Percentiles rank a stretch among this genome's conserved stretches.
phyloP scores from a whole-genome alignment of 2,797 vertebrate genomes.

The Macroramphosus scolopax region DNA sequence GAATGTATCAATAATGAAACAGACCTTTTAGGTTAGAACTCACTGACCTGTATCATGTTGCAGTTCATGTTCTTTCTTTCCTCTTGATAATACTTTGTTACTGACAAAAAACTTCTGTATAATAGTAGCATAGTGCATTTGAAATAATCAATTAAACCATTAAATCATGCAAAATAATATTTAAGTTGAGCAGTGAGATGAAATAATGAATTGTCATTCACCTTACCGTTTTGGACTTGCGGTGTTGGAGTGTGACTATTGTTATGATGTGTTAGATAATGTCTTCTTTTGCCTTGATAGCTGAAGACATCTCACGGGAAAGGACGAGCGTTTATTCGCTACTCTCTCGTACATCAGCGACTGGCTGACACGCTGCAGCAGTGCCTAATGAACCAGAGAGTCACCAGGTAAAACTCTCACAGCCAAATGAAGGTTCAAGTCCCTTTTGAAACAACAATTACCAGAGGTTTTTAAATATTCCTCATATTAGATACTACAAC shows the following conservation, averaged over 20 bases:
- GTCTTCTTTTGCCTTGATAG: slow-evolving; percentile 63
- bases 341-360: slow-evolving; percentile 93
- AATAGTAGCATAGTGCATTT: no score
- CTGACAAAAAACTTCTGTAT: no score
- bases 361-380: slow-evolving; percentile 95
- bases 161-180: background rate
- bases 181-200: no score
- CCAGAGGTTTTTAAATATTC: background rate
- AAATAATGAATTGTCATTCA: background rate
- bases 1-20: no score
- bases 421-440: background rate
- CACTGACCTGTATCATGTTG: no score
- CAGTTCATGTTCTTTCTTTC: no score
- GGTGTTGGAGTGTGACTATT: background rate
- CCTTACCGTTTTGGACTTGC: background rate
- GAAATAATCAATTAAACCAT: background rate
- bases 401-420: slow-evolving; percentile 83
- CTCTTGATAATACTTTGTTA: no score
- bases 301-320: slow-evolving; percentile 92
- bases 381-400: slow-evolving; percentile 91
- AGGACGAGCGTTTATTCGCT: slow-evolving; percentile 93
- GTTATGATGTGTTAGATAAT: slow-evolving; percentile 9
- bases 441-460: no score
- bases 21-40: no score
- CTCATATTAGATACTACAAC: no score